Conservation (phyloP, 2,888 invertebrate genomes). For the Muscina levida region DNA sequence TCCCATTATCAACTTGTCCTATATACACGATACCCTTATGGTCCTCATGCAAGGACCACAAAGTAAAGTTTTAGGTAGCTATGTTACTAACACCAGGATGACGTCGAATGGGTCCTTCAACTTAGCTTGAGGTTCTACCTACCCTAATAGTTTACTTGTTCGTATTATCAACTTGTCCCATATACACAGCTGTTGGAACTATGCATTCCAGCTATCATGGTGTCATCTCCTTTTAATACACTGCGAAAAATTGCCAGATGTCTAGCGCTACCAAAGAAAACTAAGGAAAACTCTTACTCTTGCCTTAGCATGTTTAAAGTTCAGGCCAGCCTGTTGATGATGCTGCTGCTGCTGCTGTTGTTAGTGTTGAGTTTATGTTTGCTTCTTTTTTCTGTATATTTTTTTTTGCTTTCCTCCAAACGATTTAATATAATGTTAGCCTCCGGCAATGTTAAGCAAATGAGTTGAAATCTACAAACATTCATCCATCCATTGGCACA, state of each 20-base stretch:
- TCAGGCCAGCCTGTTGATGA: conserved; percentile 52
- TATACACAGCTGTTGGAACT: too few species aligned
- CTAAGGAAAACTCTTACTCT: conserved; percentile 43
- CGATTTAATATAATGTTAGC: conserved; percentile 51
- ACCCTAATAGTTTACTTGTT: too few species aligned
- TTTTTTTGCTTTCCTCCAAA: conserved; percentile 12
- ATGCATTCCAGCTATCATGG: too few species aligned
- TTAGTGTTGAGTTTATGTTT: not conserved
- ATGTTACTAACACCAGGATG: too few species aligned
- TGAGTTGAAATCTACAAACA: conserved; percentile 54
- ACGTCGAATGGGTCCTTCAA: too few species aligned
- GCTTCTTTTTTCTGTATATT: conserved; percentile 17
- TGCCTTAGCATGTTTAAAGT: conserved; percentile 48
- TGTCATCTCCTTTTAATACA: not conserved
- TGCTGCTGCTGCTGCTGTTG: conserved; percentile 38
- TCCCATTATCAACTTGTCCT: too few species aligned
- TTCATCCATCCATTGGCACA: conserved; percentile 45
- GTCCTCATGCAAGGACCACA: too few species aligned
- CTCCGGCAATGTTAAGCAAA: conserved; percentile 65
- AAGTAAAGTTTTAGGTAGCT: too few species aligned
- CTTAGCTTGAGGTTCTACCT: too few species aligned
- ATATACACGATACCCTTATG: too few species aligned
- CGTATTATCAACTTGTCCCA: too few species aligned
- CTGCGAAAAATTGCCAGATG: not conserved
- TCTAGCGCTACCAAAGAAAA: conserved; percentile 17